A percentile compares a stretch with the other conserved stretches of the same genome.
Evolutionary conservation across 2,888 invertebrate species (phyloP).

Genomic region (Macaria notata): DNA sequence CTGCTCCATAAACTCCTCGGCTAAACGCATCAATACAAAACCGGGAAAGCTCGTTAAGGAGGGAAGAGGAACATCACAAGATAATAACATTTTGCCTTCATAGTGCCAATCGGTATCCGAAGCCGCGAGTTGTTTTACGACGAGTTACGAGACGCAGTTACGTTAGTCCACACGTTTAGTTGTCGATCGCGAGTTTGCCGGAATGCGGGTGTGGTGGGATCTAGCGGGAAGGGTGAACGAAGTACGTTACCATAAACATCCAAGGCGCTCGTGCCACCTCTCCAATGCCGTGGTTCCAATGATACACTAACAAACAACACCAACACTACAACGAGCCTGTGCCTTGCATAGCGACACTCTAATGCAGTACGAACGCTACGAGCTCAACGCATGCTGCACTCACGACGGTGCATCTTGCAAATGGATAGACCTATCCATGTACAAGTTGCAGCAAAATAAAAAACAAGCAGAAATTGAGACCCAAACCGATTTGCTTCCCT

Average conservation of each 20-base stretch:
- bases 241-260: constrained; percentile 77
- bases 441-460: constrained; percentile 68
- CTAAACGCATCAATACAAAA: constrained; percentile 84
- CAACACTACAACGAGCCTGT: constrained; percentile 78
- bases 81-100: constrained; percentile 60
- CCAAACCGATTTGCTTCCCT: constrained; percentile 78
- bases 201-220: constrained; percentile 66
- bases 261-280: constrained; percentile 79
- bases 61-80: constrained; percentile 52
- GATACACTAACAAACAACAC: constrained; percentile 77
- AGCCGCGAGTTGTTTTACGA: constrained; percentile 44
- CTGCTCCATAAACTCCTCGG: constrained; percentile 97
- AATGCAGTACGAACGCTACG: constrained; percentile 79
- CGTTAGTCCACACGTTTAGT: constrained; percentile 72
- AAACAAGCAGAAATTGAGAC: constrained; percentile 62
- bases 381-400: constrained; percentile 79
- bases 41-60: constrained; percentile 71
- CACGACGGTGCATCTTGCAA: constrained; percentile 73
- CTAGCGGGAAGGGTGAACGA: constrained; percentile 70
- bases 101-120: constrained; percentile 78
- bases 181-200: constrained; percentile 60
- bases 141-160: constrained; percentile 55
- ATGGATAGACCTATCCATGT: constrained; percentile 72
- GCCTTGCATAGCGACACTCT: constrained; percentile 75
- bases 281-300: constrained; percentile 79